Conservation (phyloP, 2,888 invertebrate genomes). For the Smittia aterrima region DNA sequence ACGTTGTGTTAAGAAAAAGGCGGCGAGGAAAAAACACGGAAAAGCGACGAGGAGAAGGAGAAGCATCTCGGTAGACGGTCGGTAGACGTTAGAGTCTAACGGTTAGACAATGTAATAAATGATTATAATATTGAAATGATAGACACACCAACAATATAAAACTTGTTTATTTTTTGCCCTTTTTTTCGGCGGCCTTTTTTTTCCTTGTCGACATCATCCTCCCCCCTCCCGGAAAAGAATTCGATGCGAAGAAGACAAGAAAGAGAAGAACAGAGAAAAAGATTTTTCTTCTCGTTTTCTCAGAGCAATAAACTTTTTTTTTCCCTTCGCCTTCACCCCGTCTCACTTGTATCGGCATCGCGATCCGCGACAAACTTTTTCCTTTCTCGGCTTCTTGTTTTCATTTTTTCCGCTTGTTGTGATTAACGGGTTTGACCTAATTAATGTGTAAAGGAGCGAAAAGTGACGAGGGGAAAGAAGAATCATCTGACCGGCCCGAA, state of each 20-base stretch:
- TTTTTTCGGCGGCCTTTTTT: conserved; percentile 33
- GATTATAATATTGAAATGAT: conserved; percentile 42
- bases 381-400: not conserved
- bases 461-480: not conserved
- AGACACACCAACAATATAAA: conserved; percentile 42
- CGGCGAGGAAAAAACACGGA: not conserved
- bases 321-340: conserved; percentile 5
- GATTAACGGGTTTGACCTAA: conserved; percentile 42
- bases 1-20: conserved; percentile 14
- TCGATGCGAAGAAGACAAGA: not conserved
- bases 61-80: conserved; percentile 42
- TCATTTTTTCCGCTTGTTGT: conserved; percentile 10
- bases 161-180: conserved; percentile 41
- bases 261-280: not conserved
- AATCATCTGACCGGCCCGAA: not conserved
- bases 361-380: not conserved
- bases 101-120: conserved; percentile 36
- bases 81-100: too few species aligned
- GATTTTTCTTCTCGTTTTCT: not conserved
- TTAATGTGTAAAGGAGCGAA: conserved; percentile 6
- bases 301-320: conserved; percentile 17
- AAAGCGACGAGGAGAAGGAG: conserved; percentile 7
- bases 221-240: conserved; percentile 8
- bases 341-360: not conserved
- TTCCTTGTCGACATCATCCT: not conserved